phyloP scores from a whole-genome alignment of 2,113 vertebrate genomes.

The Benitochromis conjunctus region DNA sequence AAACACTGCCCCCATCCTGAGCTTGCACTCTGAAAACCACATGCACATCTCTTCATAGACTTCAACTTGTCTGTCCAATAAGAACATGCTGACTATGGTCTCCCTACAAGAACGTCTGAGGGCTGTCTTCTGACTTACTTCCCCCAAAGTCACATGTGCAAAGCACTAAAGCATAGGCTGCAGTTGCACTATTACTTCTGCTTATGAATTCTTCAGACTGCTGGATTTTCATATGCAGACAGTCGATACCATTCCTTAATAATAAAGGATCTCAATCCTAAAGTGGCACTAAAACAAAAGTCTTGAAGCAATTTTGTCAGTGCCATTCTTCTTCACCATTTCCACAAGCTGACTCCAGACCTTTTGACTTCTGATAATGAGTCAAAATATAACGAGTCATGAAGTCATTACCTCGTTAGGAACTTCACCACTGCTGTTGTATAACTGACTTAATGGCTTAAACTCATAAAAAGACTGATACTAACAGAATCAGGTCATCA shows the following conservation, averaged over 20 bases:
- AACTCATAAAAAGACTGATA: not conserved
- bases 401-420: not conserved
- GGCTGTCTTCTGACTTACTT: conserved; percentile 30
- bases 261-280: not conserved
- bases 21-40: not conserved
- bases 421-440: not conserved
- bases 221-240: not conserved
- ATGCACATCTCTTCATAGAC: not conserved
- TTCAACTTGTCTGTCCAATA: not conserved
- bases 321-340: not conserved
- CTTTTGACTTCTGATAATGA: not conserved
- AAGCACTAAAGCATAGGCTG: not conserved
- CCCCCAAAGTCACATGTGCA: conserved; percentile 30
- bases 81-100: conserved; percentile 25
- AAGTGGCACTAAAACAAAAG: not conserved
- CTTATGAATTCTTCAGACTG: not conserved
- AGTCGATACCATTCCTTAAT: not conserved
- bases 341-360: not conserved
- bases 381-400: not conserved
- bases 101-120: not conserved
- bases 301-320: not conserved
- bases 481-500: not conserved
- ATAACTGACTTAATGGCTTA: not conserved
- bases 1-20: not conserved
- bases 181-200: not conserved